Conservation (phyloP, 2,797 vertebrate species). For the Dromococcyx pavoninus region DNA sequence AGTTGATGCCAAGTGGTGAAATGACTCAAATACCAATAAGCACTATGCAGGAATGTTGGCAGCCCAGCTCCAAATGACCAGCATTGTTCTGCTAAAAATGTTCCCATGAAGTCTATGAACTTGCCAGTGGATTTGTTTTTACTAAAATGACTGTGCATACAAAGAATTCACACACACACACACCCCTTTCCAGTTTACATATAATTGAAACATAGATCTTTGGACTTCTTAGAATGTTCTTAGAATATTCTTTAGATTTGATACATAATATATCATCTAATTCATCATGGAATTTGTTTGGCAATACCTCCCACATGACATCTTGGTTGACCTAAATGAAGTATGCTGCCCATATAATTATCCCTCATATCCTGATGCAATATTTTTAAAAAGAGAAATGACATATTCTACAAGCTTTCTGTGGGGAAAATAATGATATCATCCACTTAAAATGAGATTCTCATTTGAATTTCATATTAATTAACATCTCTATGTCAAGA, state of each 20-base stretch:
- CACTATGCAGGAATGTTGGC: slow-evolving; percentile 9
- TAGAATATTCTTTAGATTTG: slow-evolving; percentile 21
- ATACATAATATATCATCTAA: not conserved
- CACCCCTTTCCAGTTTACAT: not conserved
- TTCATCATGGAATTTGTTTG: slow-evolving; percentile 46
- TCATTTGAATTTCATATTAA: slow-evolving; percentile 9
- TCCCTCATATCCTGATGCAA: slow-evolving; percentile 24
- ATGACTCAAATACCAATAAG: slow-evolving; percentile 42
- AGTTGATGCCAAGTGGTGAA: slow-evolving; percentile 28
- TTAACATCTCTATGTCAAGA: not conserved
- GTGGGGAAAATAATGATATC: slow-evolving; percentile 22
- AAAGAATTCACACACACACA: not conserved
- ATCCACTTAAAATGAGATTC: not conserved
- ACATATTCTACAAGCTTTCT: slow-evolving; percentile 4
- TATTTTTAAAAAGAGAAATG: slow-evolving; percentile 20
- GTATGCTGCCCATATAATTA: slow-evolving; percentile 16
- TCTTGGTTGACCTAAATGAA: not conserved
- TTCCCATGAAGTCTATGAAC: not conserved
- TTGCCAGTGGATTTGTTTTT: not conserved
- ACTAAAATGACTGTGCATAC: not conserved
- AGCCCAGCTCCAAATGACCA: slow-evolving; percentile 22
- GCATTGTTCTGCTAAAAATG: not conserved
- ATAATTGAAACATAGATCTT: not conserved
- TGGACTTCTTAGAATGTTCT: not conserved
- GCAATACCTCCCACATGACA: slow-evolving; percentile 13